Percentiles rank a stretch among this genome's conserved stretches.
phyloP scores from a whole-genome alignment of 64 coral and sea anemone genomes.

The Actinia equina region DNA sequence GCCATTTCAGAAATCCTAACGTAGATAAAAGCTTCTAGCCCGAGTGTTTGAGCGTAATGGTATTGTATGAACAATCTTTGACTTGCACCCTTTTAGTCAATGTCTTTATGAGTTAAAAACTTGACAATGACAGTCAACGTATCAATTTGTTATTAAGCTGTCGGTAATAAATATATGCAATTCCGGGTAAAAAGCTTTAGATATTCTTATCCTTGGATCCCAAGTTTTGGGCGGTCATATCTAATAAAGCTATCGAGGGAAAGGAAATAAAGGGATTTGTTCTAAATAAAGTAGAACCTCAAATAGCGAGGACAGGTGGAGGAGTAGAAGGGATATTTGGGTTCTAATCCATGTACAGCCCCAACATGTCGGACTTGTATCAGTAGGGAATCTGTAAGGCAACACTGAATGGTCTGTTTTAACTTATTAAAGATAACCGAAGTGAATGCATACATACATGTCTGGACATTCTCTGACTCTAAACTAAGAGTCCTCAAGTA shows the following conservation, averaged over 20 bases:
- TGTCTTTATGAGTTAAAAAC: background rate
- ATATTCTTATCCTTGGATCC: background rate
- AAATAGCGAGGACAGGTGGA: background rate
- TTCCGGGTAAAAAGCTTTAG: background rate
- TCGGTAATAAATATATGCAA: slow-evolving; percentile 2
- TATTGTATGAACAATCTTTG: background rate
- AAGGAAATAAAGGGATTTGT: background rate
- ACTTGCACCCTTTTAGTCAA: slow-evolving; percentile 1
- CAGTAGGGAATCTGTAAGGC: slow-evolving; percentile 7
- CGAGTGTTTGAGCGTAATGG: background rate
- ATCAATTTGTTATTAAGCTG: slow-evolving; percentile 1
- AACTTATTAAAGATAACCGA: slow-evolving; percentile 6
- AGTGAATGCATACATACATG: background rate
- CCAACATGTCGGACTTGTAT: background rate
- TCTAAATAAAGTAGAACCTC: background rate
- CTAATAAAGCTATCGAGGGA: background rate
- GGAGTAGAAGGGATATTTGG: background rate
- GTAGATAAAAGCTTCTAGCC: background rate
- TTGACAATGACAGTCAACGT: background rate
- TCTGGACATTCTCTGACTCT: slow-evolving; percentile 1
- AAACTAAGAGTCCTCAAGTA: slow-evolving; percentile 8
- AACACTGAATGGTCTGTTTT: background rate
- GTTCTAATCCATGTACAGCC: background rate
- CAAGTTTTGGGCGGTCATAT: background rate
- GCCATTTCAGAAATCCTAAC: background rate